Conservation (phyloP, 1,140 invertebrate genomes). For the Asbolus verrucosus region DNA sequence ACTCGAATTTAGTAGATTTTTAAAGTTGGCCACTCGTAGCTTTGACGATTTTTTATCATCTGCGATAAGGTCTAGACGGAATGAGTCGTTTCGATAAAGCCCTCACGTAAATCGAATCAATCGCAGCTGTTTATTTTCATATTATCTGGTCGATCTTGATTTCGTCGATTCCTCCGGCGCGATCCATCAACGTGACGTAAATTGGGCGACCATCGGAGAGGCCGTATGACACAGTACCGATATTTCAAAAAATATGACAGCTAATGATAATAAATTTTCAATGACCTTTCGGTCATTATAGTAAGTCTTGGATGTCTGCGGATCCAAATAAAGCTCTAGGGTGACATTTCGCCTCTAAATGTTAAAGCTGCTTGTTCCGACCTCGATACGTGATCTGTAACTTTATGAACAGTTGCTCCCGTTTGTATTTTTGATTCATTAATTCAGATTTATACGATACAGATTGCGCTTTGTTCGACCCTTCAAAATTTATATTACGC, state of each 20-base stretch:
- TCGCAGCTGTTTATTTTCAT: conserved; percentile 21
- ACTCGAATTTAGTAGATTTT: background rate
- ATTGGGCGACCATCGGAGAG: conserved; percentile 30
- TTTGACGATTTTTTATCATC: background rate
- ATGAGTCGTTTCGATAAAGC: conserved; percentile 1
- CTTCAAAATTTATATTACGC: too few species aligned
- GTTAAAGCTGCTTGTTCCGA: conserved; percentile 55
- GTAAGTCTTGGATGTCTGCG: conserved; percentile 38
- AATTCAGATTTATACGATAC: conserved; percentile 52
- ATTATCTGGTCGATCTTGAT: conserved; percentile 13
- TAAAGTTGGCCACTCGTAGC: background rate
- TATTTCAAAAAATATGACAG: conserved; percentile 51
- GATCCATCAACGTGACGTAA: conserved; percentile 28
- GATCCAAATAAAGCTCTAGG: conserved; percentile 53
- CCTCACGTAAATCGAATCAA: conserved; percentile 4
- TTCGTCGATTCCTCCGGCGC: background rate
- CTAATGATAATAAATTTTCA: conserved; percentile 57
- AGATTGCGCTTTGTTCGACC: conserved; percentile 8
- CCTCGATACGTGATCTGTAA: conserved; percentile 59
- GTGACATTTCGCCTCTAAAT: conserved; percentile 60
- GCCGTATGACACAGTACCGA: conserved; percentile 1
- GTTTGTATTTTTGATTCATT: conserved; percentile 54
- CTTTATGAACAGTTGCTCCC: conserved; percentile 56
- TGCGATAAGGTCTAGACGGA: background rate
- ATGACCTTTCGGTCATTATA: conserved; percentile 52